phyloP scores from a whole-genome alignment of 2,113 vertebrate genomes.

The Nicator chloris region DNA sequence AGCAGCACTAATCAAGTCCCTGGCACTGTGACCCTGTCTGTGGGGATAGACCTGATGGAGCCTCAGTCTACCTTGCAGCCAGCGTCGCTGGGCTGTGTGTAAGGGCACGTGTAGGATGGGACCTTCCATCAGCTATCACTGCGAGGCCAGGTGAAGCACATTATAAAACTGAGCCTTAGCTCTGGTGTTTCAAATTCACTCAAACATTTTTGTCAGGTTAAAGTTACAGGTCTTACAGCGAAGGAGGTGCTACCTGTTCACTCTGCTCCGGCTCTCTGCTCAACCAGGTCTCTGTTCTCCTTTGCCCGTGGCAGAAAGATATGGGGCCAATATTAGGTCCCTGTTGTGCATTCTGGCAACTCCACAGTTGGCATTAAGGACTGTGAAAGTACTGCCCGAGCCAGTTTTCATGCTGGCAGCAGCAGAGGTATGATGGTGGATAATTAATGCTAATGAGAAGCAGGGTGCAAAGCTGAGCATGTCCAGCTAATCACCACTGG shows the following conservation, averaged over 20 bases:
- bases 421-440: neutral
- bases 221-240: neutral
- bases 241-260: neutral
- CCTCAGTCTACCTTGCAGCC: neutral
- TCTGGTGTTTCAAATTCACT: neutral
- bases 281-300: neutral
- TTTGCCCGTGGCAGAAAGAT: neutral
- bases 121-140: neutral
- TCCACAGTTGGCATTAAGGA: neutral
- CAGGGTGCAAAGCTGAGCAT: neutral
- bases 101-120: neutral
- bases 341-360: neutral
- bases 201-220: neutral
- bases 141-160: accelerated
- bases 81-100: accelerated
- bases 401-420: slow-evolving; percentile 22
- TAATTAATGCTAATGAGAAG: slow-evolving; percentile 54
- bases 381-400: neutral
- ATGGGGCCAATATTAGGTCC: neutral
- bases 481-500: neutral
- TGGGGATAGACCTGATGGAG: neutral
- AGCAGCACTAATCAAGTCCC: neutral
- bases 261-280: neutral
- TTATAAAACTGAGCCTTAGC: neutral
- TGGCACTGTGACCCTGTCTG: accelerated